Evolutionary conservation across 2,797 vertebrate genomes (phyloP).

Genomic region (Cuculus canorus): DNA sequence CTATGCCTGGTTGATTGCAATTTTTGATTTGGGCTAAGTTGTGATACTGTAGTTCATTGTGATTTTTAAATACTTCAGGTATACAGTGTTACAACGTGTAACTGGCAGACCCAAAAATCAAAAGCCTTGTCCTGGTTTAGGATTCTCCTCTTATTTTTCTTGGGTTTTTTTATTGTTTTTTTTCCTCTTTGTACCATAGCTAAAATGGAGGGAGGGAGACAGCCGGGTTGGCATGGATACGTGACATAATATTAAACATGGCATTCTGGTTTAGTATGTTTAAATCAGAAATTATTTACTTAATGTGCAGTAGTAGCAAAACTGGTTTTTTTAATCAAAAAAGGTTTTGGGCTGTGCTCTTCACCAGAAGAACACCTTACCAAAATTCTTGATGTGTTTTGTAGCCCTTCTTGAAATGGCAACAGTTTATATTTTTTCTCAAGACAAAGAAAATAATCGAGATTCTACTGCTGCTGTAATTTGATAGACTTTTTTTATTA

Average conservation of each 20-base stretch:
- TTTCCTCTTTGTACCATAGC: slow-evolving; percentile 51
- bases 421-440: background rate
- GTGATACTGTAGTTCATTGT: background rate
- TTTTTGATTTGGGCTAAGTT: background rate
- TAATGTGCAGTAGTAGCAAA: background rate
- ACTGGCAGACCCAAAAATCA: background rate
- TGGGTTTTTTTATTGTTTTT: background rate
- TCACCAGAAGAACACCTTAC: background rate
- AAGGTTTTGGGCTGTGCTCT: background rate
- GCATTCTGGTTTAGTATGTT: slow-evolving; percentile 49
- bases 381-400: background rate
- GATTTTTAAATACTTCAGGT: background rate
- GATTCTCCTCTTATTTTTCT: background rate
- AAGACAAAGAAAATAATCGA: background rate
- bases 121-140: background rate
- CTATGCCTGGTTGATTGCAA: background rate
- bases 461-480: background rate
- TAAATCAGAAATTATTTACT: slow-evolving; percentile 39
- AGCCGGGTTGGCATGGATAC: slow-evolving; percentile 69
- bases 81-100: background rate
- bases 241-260: slow-evolving; percentile 55
- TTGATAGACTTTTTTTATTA: background rate
- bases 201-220: slow-evolving; percentile 51
- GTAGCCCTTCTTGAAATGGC: background rate
- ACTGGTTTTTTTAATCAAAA: background rate